Evolutionary conservation across 1,140 invertebrate genomes (phyloP).

Genomic region (Aphidius ervi): DNA sequence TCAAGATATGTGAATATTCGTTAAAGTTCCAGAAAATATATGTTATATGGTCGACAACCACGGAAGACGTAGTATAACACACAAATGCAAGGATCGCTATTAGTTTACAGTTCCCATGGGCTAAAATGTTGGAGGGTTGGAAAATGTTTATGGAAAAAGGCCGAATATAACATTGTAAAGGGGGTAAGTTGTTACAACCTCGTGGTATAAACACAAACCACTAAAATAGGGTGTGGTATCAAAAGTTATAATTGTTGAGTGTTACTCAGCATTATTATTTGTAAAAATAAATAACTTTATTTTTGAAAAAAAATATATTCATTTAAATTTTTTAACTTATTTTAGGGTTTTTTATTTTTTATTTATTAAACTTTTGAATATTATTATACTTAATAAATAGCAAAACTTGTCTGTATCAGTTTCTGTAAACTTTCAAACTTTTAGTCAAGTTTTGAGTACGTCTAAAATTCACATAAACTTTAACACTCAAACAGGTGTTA

Average conservation of each 20-base stretch:
- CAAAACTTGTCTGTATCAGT: too few species aligned
- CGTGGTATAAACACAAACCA: constrained; percentile 21
- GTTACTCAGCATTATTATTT: constrained; percentile 25
- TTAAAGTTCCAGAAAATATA: constrained; percentile 1
- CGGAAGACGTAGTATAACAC: constrained; percentile 32
- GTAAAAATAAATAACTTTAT: background rate
- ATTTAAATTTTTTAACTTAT: too few species aligned
- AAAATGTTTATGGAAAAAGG: constrained; percentile 30
- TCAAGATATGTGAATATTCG: constrained; percentile 3
- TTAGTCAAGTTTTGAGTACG: constrained; percentile 1
- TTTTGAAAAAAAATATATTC: background rate
- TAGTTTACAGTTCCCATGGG: constrained; percentile 47
- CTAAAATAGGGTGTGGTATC: constrained; percentile 19
- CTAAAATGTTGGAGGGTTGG: constrained; percentile 29
- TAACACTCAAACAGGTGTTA: constrained; percentile 15
- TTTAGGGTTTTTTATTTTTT: constrained; percentile 1
- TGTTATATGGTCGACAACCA: constrained; percentile 15
- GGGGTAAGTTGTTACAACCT: constrained; percentile 17
- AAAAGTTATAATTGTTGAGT: constrained; percentile 50
- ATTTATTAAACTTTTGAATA: background rate
- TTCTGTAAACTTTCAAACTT: background rate
- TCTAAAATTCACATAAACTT: too few species aligned
- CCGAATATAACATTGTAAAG: constrained; percentile 20
- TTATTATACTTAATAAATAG: too few species aligned
- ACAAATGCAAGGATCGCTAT: constrained; percentile 30